phyloP scores from a whole-genome alignment of 2,888 invertebrate genomes.

The Caenorhabditis doughertyi region DNA sequence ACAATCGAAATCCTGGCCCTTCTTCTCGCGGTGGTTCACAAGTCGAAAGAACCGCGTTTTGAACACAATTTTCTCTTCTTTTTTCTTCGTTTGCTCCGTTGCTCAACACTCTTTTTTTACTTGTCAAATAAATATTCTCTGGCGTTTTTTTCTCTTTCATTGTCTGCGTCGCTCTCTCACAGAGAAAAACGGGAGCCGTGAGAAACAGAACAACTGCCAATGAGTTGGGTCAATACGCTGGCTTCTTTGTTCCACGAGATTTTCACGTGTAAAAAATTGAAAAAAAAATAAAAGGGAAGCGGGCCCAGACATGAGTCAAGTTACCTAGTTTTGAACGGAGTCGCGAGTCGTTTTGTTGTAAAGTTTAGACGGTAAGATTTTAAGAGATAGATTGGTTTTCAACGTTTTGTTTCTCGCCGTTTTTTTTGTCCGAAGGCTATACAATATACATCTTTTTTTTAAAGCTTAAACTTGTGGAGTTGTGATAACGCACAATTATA shows the following conservation, averaged over 20 bases:
- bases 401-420: too few relatives aligned
- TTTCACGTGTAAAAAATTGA: conserved; percentile 8
- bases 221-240: conserved; percentile 10
- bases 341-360: too few relatives aligned
- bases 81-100: neutral
- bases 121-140: neutral
- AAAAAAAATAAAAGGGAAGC: too few relatives aligned
- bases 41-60: conserved; percentile 67
- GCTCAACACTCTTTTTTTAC: neutral
- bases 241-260: conserved; percentile 17
- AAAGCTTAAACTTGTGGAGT: too few relatives aligned
- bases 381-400: too few relatives aligned
- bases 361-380: too few relatives aligned
- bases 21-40: conserved; percentile 10
- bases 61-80: conserved; percentile 11
- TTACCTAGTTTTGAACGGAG: neutral
- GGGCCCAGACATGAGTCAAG: conserved; percentile 1
- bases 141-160: neutral
- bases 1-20: conserved; percentile 61
- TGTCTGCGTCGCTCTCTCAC: conserved; percentile 8
- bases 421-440: too few relatives aligned
- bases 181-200: neutral
- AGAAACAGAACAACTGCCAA: conserved; percentile 28
- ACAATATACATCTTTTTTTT: too few relatives aligned
- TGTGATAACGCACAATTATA: too few relatives aligned